Conservation (phyloP, 1,140 invertebrate species). For the Carposina sasakii region DNA sequence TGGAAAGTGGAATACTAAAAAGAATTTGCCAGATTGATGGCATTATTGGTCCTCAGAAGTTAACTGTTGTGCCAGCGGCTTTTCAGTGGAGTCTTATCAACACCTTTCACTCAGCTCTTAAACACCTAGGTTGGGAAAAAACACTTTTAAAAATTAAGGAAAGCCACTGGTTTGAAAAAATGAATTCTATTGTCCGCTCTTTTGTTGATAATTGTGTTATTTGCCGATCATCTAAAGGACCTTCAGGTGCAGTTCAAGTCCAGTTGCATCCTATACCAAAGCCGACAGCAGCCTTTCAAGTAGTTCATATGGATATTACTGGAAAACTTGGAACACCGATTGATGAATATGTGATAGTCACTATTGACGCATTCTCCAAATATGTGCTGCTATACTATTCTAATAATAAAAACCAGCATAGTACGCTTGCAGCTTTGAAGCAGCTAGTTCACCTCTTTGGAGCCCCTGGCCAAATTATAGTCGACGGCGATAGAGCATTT, state of each 20-base stretch:
- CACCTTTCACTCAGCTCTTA: conserved; percentile 15
- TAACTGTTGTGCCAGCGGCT: conserved; percentile 11
- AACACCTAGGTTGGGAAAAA: conserved; percentile 26
- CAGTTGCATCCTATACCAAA: conserved; percentile 9
- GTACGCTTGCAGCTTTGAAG: conserved; percentile 5
- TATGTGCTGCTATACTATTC: background rate
- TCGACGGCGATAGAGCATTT: conserved; percentile 6
- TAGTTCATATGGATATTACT: conserved; percentile 11
- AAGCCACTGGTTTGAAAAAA: conserved; percentile 9
- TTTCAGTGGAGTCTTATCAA: conserved; percentile 20
- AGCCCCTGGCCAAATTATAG: conserved; percentile 8
- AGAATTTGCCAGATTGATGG: background rate
- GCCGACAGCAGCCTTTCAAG: conserved; percentile 3
- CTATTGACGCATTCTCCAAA: conserved; percentile 10
- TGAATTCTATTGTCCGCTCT: background rate
- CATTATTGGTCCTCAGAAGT: background rate
- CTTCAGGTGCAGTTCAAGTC: conserved; percentile 5
- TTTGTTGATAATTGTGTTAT: conserved; percentile 11
- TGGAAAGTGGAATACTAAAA: background rate
- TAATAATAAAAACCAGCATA: background rate
- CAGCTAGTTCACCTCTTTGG: conserved; percentile 7
- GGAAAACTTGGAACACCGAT: conserved; percentile 3
- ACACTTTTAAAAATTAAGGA: conserved; percentile 7
- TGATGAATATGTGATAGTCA: conserved; percentile 9
- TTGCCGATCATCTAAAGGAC: conserved; percentile 8